phyloP scores from a whole-genome alignment of 2,888 invertebrate genomes.

The Kryphioiulus occultus region DNA sequence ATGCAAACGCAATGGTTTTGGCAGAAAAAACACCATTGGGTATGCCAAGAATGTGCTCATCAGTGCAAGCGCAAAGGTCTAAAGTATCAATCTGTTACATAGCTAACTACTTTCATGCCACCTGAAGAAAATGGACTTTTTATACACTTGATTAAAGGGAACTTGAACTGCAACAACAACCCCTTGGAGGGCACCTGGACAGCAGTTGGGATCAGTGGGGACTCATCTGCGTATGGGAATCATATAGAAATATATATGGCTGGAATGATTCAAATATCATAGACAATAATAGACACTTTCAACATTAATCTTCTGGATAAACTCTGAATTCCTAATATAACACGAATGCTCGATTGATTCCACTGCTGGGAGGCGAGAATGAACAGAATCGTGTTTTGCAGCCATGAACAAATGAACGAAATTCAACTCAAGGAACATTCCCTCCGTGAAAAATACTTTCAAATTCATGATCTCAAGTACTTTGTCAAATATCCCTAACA shows the following conservation, averaged over 20 bases:
- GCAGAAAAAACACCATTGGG: slow-evolving; percentile 38
- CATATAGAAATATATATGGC: slow-evolving; percentile 38
- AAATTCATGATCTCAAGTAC: neutral
- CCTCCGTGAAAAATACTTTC: neutral
- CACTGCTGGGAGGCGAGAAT: neutral
- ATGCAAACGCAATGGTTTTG: slow-evolving; percentile 32
- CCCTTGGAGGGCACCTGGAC: neutral
- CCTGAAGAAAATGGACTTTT: slow-evolving; percentile 41
- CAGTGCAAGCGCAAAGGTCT: slow-evolving; percentile 40
- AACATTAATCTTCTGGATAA: slow-evolving; percentile 36
- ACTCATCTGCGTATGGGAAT: slow-evolving; percentile 7
- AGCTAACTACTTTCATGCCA: slow-evolving; percentile 44
- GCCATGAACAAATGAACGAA: neutral
- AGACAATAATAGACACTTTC: slow-evolving; percentile 29
- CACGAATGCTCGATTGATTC: neutral
- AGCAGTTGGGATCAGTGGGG: neutral
- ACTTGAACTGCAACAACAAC: slow-evolving; percentile 44
- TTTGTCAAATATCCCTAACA: neutral
- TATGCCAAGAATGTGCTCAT: slow-evolving; percentile 39
- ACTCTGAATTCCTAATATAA: slow-evolving; percentile 39
- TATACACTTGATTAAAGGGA: slow-evolving; percentile 45
- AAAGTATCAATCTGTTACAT: slow-evolving; percentile 39
- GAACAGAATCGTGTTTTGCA: neutral
- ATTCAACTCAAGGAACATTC: neutral
- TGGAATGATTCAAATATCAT: slow-evolving; percentile 36